Evolutionary conservation across 2,797 vertebrate species (phyloP).

Genomic region (Ceyx erithaca): DNA sequence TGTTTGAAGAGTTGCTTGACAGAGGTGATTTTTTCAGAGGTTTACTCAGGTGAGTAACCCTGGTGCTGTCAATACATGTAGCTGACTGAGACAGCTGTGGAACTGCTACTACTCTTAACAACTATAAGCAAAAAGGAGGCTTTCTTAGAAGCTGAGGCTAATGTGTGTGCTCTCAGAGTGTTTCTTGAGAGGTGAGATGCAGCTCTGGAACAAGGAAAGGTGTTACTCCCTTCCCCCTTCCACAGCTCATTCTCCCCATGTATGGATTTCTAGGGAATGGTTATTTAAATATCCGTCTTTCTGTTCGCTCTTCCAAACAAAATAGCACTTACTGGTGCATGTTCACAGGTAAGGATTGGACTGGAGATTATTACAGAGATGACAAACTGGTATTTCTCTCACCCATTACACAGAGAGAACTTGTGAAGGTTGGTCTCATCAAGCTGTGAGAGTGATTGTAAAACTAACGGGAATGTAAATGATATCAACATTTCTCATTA

Average conservation of each 20-base stretch:
- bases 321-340: neutral
- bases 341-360: neutral
- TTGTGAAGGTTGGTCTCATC: neutral
- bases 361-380: neutral
- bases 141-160: neutral
- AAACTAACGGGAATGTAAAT: neutral
- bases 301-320: neutral
- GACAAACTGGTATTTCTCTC: neutral
- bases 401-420: neutral
- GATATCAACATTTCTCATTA: neutral
- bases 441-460: neutral
- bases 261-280: neutral
- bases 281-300: neutral
- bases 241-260: neutral
- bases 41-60: neutral
- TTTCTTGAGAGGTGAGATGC: neutral
- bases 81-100: neutral
- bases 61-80: neutral
- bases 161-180: rapidly evolving
- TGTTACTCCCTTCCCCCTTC: neutral
- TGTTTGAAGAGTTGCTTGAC: neutral
- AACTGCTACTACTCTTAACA: neutral
- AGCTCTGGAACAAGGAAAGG: neutral
- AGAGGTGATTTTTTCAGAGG: neutral
- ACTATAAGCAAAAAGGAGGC: neutral